These are phyloP conservation scores for Laupala kohalensis DNA, from an alignment of 1,140 invertebrate species.

Conservation along the genomic window DNA sequence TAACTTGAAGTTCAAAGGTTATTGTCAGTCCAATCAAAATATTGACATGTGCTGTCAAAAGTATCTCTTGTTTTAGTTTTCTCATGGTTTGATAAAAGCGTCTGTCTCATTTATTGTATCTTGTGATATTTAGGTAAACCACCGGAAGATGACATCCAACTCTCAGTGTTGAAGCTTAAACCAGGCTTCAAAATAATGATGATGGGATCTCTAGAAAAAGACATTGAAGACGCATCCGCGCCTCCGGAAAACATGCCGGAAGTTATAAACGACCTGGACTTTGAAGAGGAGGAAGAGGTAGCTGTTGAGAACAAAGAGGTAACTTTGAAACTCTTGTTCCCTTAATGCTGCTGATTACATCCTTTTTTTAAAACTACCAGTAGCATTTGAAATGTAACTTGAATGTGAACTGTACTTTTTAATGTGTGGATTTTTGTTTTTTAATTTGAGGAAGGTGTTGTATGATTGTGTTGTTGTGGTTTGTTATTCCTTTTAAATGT, in stretches of 20 bases:
- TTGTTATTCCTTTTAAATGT: too few species aligned
- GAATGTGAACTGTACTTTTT: too few species aligned
- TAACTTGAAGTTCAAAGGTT: constrained; percentile 85
- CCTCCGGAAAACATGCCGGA: constrained; percentile 68
- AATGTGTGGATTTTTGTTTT: too few species aligned
- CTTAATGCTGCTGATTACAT: not conserved
- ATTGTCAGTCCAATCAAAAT: not conserved
- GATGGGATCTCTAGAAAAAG: constrained; percentile 89
- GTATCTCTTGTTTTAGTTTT: not conserved
- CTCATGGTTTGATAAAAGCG: not conserved
- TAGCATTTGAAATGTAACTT: not conserved
- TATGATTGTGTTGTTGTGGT: too few species aligned
- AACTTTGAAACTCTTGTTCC: not conserved
- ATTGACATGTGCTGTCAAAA: not conserved
- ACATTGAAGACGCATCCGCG: constrained; percentile 66
- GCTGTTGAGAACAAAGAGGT: constrained; percentile 66
- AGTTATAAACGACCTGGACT: constrained; percentile 75
- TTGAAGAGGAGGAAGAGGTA: constrained; percentile 71
- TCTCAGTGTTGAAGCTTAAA: constrained; percentile 62
- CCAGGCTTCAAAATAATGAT: constrained; percentile 91
- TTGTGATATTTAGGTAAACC: constrained; percentile 50
- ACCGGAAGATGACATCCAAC: constrained; percentile 56
- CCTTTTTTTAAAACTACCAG: not conserved
- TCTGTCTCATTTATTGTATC: not conserved
- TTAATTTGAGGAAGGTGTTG: too few species aligned